A percentile compares a stretch with the other conserved stretches of the same genome.
phyloP scores from a whole-genome alignment of 64 coral and sea anemone genomes.

The Stylophora pistillata region DNA sequence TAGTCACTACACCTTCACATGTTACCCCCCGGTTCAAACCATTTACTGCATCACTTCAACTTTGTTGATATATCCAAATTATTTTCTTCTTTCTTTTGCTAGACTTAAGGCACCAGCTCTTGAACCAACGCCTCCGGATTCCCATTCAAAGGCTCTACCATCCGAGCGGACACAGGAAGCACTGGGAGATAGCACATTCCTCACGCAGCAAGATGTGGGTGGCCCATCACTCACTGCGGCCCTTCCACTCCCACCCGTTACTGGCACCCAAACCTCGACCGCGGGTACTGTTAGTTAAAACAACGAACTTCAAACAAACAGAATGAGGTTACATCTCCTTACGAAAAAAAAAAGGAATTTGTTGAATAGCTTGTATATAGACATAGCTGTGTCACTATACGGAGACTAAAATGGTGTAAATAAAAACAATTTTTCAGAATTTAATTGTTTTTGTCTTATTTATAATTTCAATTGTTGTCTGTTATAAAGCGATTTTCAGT shows the following conservation, averaged over 20 bases:
- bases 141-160: constrained; percentile 13
- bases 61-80: too few species aligned
- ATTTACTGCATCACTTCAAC: too few species aligned
- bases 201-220: constrained; percentile 19
- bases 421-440: neutral
- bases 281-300: constrained; percentile 10
- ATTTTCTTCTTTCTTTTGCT: neutral
- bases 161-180: neutral
- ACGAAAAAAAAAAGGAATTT: neutral
- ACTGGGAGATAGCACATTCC: constrained; percentile 16
- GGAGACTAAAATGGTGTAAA: neutral
- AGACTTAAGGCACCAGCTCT: constrained; percentile 13
- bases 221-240: constrained; percentile 28
- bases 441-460: neutral
- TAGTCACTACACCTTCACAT: too few species aligned
- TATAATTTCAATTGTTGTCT: too few species aligned
- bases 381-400: neutral
- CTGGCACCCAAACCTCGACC: neutral
- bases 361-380: neutral
- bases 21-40: too few species aligned
- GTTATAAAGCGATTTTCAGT: too few species aligned
- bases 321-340: neutral
- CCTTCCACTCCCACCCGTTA: constrained; percentile 24
- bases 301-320: neutral
- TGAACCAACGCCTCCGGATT: neutral